These are phyloP conservation scores for Phrynocephalus forsythii DNA, from an alignment of 2,797 vertebrate species.

Conservation along the genomic window DNA sequence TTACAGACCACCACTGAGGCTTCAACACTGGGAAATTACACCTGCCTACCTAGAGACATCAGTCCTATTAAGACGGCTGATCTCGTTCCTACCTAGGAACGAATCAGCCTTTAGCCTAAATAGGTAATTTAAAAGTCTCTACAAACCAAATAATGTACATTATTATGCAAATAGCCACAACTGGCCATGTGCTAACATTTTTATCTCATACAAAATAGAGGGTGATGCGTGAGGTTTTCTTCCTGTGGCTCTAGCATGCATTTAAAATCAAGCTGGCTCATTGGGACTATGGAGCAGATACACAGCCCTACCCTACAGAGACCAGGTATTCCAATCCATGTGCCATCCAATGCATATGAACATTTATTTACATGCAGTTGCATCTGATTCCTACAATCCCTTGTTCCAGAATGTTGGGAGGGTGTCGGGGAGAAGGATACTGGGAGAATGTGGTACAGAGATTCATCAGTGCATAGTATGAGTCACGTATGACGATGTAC, in stretches of 20 bases:
- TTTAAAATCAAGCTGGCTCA: neutral
- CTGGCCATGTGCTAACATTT: neutral
- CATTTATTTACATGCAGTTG: neutral
- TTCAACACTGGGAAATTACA: neutral
- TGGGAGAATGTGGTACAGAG: neutral
- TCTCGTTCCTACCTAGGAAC: neutral
- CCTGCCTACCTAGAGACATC: neutral
- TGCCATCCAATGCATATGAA: neutral
- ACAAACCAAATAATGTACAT: neutral
- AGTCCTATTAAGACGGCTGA: neutral
- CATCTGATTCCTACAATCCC: neutral
- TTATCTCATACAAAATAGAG: neutral
- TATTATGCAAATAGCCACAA: neutral
- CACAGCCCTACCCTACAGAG: neutral
- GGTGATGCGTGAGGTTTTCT: neutral
- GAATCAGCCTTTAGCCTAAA: neutral
- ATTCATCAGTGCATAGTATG: neutral
- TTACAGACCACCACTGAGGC: too few relatives aligned
- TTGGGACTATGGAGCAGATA: neutral
- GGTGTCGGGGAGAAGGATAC: neutral
- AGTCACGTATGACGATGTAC: neutral
- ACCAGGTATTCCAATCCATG: neutral
- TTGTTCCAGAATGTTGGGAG: neutral
- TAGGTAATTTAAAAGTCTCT: neutral
- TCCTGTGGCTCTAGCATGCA: neutral